These are phyloP conservation scores for Trichopoda pennipes DNA, from an alignment of 2,888 invertebrate species.

Conservation along the genomic window DNA sequence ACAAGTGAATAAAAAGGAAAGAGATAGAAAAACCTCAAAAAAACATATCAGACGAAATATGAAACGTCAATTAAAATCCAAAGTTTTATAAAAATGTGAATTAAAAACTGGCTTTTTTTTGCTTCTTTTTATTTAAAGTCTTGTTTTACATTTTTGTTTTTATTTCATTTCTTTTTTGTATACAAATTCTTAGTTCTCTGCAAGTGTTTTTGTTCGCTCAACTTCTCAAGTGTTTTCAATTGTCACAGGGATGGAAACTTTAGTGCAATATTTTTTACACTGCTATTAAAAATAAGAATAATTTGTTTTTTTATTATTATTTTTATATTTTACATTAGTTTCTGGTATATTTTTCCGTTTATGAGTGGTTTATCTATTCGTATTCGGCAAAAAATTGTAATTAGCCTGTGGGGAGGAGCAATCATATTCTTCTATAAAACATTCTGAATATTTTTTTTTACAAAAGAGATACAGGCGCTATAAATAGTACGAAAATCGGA, in stretches of 20 bases:
- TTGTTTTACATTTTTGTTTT: slow-evolving; percentile 40
- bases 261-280: background rate
- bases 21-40: slow-evolving; percentile 12
- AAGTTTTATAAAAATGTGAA: slow-evolving; percentile 23
- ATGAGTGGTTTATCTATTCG: too few species aligned
- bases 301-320: too few species aligned
- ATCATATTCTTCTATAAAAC: too few species aligned
- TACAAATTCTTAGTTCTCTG: background rate
- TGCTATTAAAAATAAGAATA: too few species aligned
- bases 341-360: too few species aligned
- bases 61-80: slow-evolving; percentile 50
- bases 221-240: slow-evolving; percentile 21
- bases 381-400: too few species aligned
- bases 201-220: slow-evolving; percentile 4
- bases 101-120: slow-evolving; percentile 36
- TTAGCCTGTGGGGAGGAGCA: too few species aligned
- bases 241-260: slow-evolving; percentile 9
- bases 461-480: too few species aligned
- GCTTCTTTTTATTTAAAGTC: slow-evolving; percentile 15
- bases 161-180: slow-evolving; percentile 30
- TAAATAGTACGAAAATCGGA: too few species aligned
- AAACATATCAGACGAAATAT: slow-evolving; percentile 44
- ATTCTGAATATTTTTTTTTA: too few species aligned
- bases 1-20: slow-evolving; percentile 22
- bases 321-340: too few species aligned